These are phyloP conservation scores for Daktulosphaira vitifoliae DNA, from an alignment of 1,140 invertebrate genomes.

Conservation along the genomic window DNA sequence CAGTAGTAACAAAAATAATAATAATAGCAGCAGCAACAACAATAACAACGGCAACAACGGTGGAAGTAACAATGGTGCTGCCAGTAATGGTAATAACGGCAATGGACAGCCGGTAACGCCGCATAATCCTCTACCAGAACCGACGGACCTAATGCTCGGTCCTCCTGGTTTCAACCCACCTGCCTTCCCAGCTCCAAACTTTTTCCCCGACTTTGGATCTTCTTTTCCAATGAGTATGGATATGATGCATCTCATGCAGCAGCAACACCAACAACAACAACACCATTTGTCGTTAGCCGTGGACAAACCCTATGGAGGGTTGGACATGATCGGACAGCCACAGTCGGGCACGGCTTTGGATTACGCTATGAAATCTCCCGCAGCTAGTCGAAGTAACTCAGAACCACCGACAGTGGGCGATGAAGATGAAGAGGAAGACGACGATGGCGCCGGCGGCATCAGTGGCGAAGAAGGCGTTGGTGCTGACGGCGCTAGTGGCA, in stretches of 20 bases:
- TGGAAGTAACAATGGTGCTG: constrained; percentile 43
- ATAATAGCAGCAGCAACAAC: constrained; percentile 62
- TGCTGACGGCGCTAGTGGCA: neutral
- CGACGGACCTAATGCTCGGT: constrained; percentile 40
- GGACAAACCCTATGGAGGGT: neutral
- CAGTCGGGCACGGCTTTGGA: neutral
- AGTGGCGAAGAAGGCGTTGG: neutral
- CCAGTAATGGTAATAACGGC: constrained; percentile 32
- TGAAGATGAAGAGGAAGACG: neutral
- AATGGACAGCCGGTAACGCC: constrained; percentile 42
- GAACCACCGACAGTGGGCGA: constrained; percentile 7
- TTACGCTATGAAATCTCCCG: constrained; percentile 25
- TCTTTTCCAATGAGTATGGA: constrained; percentile 72
- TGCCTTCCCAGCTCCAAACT: constrained; percentile 50
- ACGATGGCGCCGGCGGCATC: neutral
- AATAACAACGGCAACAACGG: constrained; percentile 55
- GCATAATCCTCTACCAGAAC: constrained; percentile 35
- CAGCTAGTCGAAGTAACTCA: constrained; percentile 7
- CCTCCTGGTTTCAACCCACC: constrained; percentile 52
- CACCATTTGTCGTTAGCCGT: constrained; percentile 15
- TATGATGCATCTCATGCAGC: constrained; percentile 71
- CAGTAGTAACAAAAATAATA: constrained; percentile 52
- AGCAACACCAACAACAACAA: constrained; percentile 51
- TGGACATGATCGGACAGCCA: neutral
- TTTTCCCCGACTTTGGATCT: constrained; percentile 68